These are phyloP conservation scores for Cromileptes altivelis DNA, from an alignment of 2,113 vertebrate species.

Conservation along the genomic window DNA sequence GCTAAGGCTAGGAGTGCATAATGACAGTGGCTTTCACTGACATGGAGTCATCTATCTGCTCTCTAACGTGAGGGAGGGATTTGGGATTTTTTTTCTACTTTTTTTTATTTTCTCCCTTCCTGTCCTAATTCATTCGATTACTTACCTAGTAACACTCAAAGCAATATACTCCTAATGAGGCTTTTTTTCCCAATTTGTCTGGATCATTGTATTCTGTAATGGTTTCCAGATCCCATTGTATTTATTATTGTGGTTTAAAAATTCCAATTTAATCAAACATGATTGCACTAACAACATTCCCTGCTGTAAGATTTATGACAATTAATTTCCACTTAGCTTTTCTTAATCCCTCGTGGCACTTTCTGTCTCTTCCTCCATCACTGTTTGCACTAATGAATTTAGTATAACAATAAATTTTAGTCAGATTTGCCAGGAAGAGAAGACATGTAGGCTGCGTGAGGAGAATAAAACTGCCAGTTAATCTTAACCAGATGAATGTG, in stretches of 20 bases:
- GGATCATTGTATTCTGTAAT: conserved; percentile 44
- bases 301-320: conserved; percentile 30
- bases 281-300: conserved; percentile 29
- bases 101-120: background rate
- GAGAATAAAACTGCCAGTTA: conserved; percentile 32
- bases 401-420: conserved; percentile 45
- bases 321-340: conserved; percentile 41
- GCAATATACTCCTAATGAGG: conserved; percentile 11
- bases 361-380: conserved; percentile 18
- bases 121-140: conserved; percentile 23
- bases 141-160: background rate
- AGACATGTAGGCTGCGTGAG: conserved; percentile 31
- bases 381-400: conserved; percentile 29
- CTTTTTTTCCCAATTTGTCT: conserved; percentile 34
- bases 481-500: conserved; percentile 29
- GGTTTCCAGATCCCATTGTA: conserved; percentile 43
- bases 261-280: conserved; percentile 49
- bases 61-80: conserved; percentile 22
- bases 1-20: conserved; percentile 37
- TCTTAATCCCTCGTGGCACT: background rate
- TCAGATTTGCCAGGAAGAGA: conserved; percentile 12
- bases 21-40: conserved; percentile 14
- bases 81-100: background rate
- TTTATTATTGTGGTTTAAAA: conserved; percentile 33
- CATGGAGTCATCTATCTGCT: conserved; percentile 33